Base-by-base conservation (phyloP, 1,140 invertebrate species). In the Drosophila parabipectinata region DNA sequence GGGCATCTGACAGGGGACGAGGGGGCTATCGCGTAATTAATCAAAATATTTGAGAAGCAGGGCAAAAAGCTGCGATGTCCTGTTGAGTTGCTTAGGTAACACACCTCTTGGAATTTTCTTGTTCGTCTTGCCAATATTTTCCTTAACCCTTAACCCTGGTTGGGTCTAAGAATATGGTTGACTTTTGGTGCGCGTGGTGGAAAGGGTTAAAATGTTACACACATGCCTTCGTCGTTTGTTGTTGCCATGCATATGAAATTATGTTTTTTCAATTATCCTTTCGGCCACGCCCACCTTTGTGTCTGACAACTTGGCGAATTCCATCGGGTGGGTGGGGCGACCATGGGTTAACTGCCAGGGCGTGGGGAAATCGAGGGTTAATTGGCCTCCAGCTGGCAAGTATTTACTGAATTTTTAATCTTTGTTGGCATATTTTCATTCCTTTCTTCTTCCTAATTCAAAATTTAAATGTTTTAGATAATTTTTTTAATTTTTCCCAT, bases 211-310 rank as follows among this genome's bases (percentile, higher is more conserved):
- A 41, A 8, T 48, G 21, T 2, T 24, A 50, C 53, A 75, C 59
- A 84, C 73, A 77, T 58, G 48, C 55, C 28, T 12, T 15, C 15
- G 28, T 6, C 18, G 26, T 39, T 51, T 15, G n/a, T 41, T 44
- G 66, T 61, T 63, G 63, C 45, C 64, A 62, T 72, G 69, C 74
- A 82, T 88, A 85, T 87, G 77, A 64, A 87, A 88, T 73, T 67
- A 88, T 82, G 74, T 71, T 87, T 28, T 28, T 87, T 79, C 83
- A 87, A 87, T 87, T 87, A 87, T 72, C 45, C 75, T 30, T 61
- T 69, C 48, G 44, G 80, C 61, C 57, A 79, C 79, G 78, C 78
- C 78, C 74, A 69, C 54, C 59, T 34, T 52, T 84, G 80, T 51
- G 59, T 53, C 58, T 84, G 80, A 84, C 80, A 84, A 79, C 67